These are phyloP conservation scores for Hermaeophaga mercurialis DNA, from an alignment of 2,888 invertebrate species.

Conservation along the genomic window DNA sequence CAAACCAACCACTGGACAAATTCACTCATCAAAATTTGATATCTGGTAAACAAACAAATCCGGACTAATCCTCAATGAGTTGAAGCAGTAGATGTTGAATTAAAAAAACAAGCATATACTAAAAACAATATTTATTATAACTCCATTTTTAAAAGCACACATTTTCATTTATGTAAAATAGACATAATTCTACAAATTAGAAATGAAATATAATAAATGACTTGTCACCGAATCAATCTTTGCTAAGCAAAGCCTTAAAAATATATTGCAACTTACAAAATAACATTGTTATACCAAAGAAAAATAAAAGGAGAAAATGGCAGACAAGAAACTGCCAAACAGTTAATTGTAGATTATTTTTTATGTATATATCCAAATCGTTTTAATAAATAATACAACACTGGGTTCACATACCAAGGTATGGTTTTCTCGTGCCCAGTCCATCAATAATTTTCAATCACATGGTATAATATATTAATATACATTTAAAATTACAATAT, in stretches of 20 bases:
- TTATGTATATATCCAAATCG: constrained; percentile 26
- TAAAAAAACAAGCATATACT: constrained; percentile 37
- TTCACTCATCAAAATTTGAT: too few species aligned
- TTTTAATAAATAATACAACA: constrained; percentile 43
- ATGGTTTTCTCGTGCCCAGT: constrained; percentile 46
- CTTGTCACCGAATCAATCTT: constrained; percentile 45
- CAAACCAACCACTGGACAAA: too few species aligned
- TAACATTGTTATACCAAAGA: constrained; percentile 35
- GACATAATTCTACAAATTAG: constrained; percentile 51
- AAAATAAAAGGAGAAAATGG: constrained; percentile 39
- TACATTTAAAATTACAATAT: constrained; percentile 49
- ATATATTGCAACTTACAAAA: constrained; percentile 47
- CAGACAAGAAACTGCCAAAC: constrained; percentile 37
- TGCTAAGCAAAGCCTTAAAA: constrained; percentile 50
- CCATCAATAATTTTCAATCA: constrained; percentile 43
- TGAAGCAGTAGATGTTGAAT: too few species aligned
- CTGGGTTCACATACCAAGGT: constrained; percentile 38
- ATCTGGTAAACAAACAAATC: too few species aligned
- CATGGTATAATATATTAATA: constrained; percentile 47
- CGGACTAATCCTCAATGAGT: too few species aligned
- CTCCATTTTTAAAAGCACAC: constrained; percentile 55
- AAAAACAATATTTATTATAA: constrained; percentile 54
- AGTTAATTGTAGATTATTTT: constrained; percentile 27
- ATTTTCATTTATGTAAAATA: constrained; percentile 52
- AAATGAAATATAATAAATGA: constrained; percentile 48